Evolutionary conservation across 2,113 vertebrate species (phyloP), one percentile per base, ranked within the genome.

Genomic region (Nipponia nippon): DNA sequence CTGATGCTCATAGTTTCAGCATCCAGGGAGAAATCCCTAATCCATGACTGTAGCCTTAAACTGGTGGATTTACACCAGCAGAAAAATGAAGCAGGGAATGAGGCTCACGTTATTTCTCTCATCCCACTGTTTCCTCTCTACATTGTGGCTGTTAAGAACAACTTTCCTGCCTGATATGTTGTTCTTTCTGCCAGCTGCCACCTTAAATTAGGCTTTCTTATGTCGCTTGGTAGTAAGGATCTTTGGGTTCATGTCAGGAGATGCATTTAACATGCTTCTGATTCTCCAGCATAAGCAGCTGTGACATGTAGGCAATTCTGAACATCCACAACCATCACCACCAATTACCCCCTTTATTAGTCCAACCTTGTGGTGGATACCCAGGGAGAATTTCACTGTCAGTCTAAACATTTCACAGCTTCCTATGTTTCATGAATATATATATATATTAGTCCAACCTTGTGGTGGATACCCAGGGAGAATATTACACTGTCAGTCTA

Each of bases 301-400:
- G 44, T 96, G 87, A 87, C 88, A 62, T 82, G 84, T 70, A 95
- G 83, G 89, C 92, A 95, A 87, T 89, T 93, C 83, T 87, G 77
- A 96, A 96, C 94, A 94, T 91, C 92, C 85, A 85, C 91, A 97
- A 86, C 87, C 92, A 95, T 97, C 97, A 96, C 55, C 94, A 96
- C 79, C 94, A 95, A 96, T 97, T 97, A 96, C 36, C 56, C 55
- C 47, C 75, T 84, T 96, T 97, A 96, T 96, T 97, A 97, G 96
- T 91, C 71, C 4, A 13, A 91, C 90, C 62, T 83, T 89, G 70
- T 0, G 46, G 87, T 91, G 76, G 96, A 95, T 95, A 71, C 46
- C 93, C 71, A 83, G 91, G 79, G 97, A 97, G 84, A 95, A 94
- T 91, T 97, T 90, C 59, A 87, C 55, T 94, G 93, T 97, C 96